Evolutionary conservation across 2,113 vertebrate genomes (phyloP).

Genomic region (Austrofundulus limnaeus): DNA sequence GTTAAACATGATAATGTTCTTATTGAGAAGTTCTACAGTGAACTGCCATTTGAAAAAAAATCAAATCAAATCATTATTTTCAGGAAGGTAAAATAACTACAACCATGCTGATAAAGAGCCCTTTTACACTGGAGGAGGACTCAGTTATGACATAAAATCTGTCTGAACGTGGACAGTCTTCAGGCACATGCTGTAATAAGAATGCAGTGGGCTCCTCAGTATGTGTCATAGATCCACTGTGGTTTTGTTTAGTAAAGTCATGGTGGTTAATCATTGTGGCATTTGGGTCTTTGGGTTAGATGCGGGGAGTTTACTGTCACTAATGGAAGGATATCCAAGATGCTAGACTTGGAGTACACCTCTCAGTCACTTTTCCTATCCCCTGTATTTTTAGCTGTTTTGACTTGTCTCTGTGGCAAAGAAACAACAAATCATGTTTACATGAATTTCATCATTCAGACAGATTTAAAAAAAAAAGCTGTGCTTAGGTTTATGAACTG

Average conservation of each 20-base stretch:
- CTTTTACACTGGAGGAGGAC: no score
- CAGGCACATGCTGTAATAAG: no score
- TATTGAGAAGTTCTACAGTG: slow-evolving; percentile 47
- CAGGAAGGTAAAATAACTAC: not conserved
- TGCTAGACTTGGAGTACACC: slow-evolving; percentile 19
- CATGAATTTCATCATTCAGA: slow-evolving; percentile 61
- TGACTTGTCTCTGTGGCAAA: slow-evolving; percentile 36
- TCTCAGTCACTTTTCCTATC: slow-evolving; percentile 45
- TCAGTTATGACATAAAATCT: no score
- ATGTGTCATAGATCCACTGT: no score
- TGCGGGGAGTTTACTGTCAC: no score
- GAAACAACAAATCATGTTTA: slow-evolving; percentile 47
- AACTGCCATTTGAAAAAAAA: slow-evolving; percentile 42
- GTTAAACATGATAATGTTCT: slow-evolving; percentile 32
- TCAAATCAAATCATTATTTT: slow-evolving; percentile 41
- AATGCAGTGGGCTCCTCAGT: no score
- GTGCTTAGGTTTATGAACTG: slow-evolving; percentile 29
- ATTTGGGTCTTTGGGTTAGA: no score
- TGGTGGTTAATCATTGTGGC: no score
- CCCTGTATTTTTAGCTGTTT: slow-evolving; percentile 36
- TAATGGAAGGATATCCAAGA: no score
- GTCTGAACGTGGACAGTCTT: no score
- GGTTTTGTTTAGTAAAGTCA: no score
- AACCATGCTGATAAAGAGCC: no score
- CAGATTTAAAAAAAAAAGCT: slow-evolving; percentile 25